Percentiles rank a stretch among this genome's conserved stretches.
Evolutionary conservation across 2,113 vertebrate species (phyloP).

Genomic region (Myrmecophaga tridactyla): DNA sequence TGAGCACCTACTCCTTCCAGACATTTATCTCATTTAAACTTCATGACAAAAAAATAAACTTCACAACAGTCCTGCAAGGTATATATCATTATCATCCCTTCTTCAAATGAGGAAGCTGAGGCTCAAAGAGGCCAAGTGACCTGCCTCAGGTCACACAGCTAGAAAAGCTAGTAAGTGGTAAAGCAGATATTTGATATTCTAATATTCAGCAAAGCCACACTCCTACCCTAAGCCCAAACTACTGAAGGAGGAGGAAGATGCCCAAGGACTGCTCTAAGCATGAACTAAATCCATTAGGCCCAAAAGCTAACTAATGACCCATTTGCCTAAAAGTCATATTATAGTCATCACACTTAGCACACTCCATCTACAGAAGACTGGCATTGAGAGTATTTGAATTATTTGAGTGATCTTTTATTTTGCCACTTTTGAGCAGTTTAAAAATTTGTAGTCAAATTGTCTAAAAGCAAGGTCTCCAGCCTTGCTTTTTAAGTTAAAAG

Average conservation of each 20-base stretch:
- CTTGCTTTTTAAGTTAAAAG: slow-evolving; percentile 13
- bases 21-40: neutral
- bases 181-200: neutral
- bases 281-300: neutral
- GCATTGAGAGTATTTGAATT: neutral
- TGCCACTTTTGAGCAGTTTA: slow-evolving; percentile 24
- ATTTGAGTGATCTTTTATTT: neutral
- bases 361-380: neutral
- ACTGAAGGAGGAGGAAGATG: neutral
- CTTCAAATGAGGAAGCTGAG: neutral
- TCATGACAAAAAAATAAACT: neutral
- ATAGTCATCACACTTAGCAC: neutral
- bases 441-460: neutral
- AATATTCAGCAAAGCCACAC: neutral
- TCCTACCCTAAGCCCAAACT: neutral
- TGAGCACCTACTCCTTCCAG: neutral
- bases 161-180: neutral
- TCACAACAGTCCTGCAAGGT: neutral
- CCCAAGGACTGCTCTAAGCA: neutral
- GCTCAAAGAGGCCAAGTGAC: neutral
- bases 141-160: neutral
- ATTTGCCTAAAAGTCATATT: neutral
- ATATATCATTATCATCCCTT: neutral
- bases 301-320: neutral
- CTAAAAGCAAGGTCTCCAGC: neutral